Evolutionary conservation across 2,113 vertebrate genomes (phyloP), one percentile per base, ranked within the genome.

Genomic region (Numida meleagris): DNA sequence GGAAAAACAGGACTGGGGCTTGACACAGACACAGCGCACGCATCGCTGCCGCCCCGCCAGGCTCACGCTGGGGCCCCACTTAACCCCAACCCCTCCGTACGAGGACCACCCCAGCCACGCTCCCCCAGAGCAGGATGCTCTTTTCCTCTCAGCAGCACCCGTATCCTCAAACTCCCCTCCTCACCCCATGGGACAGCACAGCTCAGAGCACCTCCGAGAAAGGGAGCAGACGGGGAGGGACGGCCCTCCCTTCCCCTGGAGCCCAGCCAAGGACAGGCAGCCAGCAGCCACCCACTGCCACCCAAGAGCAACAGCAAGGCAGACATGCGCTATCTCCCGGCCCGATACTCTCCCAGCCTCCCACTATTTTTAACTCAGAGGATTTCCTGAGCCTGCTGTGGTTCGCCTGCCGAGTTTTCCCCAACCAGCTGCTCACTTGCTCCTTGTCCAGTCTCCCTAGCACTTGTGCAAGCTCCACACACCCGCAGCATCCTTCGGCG

Each of bases 1-100:
- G 76, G 75, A 93, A 91, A 93, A 93, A 94, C 59, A 81, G 68
- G 79, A 81, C 82, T 83, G 57, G 85, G 82, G 86, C 68, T 77
- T 29, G 4, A 88, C 67, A 86, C 51, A 67, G 10, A 5, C 61
- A 66, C 76, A 36, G 63, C 10, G 19, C 74, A 67, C 59, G 53
- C 2, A 0, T 21, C 63, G 80, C 80, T 94, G 46, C 46, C 25
- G 42, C 45, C 67, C 61, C 83, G 65, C 34, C 77, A 88, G 61
- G 16, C 38, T 63, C 38, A 29, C 16, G 18, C 36, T 16, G 21
- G 40, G 61, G 36, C 61, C 36, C 61, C 24, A 6, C 36, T 40
- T 40, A 62, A 27, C 61, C 61, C 61, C 61, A 63, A 38, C 61
- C 11, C 36, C 36, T 62, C 36, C 9, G 33, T 34, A 21, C 4